These are phyloP conservation scores for Rhinophrynus dorsalis DNA, from an alignment of 2,797 vertebrate genomes.

Conservation along the genomic window DNA sequence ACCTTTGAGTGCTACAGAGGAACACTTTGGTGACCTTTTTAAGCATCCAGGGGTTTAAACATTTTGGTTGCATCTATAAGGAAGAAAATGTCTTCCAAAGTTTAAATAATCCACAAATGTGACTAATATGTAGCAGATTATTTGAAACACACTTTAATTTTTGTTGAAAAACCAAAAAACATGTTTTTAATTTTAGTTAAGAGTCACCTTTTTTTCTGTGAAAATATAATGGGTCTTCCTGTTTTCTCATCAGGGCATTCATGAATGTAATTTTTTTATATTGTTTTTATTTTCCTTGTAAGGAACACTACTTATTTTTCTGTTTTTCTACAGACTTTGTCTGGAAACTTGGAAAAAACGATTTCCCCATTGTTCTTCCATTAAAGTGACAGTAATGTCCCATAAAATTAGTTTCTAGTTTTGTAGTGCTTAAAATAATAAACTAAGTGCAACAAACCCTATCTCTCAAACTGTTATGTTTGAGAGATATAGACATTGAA, in stretches of 20 bases:
- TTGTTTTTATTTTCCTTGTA: neutral
- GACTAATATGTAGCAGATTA: conserved; percentile 4
- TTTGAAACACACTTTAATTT: conserved; percentile 4
- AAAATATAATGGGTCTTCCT: conserved; percentile 12
- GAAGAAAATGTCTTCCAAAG: neutral
- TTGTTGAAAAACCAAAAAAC: neutral
- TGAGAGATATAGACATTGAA: no score
- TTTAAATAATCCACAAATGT: neutral
- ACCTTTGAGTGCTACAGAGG: no score
- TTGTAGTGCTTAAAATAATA: no score
- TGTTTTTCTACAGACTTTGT: neutral
- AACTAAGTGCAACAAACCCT: no score
- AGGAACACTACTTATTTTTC: conserved; percentile 21
- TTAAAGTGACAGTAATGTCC: no score
- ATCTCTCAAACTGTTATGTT: no score
- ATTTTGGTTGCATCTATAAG: neutral
- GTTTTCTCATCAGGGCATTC: conserved; percentile 22
- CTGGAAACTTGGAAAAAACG: neutral
- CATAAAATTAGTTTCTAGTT: no score
- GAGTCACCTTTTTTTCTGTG: conserved; percentile 21
- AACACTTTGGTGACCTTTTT: no score
- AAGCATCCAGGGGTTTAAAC: no score
- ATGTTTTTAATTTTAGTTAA: neutral
- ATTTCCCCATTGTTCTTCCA: no score
- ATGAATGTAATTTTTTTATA: conserved; percentile 22